Conservation (phyloP, 2,888 invertebrate genomes). For the Monopis laevigella region DNA sequence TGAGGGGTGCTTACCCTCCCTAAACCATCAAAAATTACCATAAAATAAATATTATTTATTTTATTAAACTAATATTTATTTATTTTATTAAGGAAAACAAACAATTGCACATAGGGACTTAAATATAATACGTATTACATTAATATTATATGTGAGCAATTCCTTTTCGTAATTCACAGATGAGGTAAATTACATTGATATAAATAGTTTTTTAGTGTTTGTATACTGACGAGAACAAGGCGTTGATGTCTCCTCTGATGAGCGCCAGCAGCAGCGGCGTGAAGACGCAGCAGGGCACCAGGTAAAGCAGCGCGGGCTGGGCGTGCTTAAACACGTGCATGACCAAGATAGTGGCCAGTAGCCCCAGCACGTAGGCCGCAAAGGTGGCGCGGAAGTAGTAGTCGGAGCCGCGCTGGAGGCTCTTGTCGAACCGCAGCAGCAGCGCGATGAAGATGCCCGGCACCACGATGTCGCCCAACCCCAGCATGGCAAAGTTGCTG, state of each 20-base stretch:
- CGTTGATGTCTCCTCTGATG: conserved; percentile 88
- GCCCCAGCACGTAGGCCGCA: conserved; percentile 91
- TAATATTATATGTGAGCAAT: too few species aligned
- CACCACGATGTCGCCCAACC: conserved; percentile 98
- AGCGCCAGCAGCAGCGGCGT: conserved; percentile 90
- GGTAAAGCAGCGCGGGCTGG: conserved; percentile 95
- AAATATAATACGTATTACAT: too few species aligned
- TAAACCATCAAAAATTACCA: too few species aligned
- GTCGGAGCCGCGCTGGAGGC: conserved; percentile 81
- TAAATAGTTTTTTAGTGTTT: too few species aligned
- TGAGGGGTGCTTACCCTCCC: too few species aligned
- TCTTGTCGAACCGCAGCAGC: conserved; percentile 93
- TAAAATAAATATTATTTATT: too few species aligned
- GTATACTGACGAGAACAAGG: conserved; percentile 84
- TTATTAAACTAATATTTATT: too few species aligned
- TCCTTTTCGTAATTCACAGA: too few species aligned
- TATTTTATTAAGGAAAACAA: too few species aligned
- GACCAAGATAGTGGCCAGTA: conserved; percentile 93
- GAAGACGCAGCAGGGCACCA: conserved; percentile 95
- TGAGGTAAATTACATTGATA: too few species aligned
- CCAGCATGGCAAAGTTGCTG: conserved; percentile 98
- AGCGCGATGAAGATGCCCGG: conserved; percentile 99
- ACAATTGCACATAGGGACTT: too few species aligned
- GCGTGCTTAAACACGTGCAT: conserved; percentile 99
- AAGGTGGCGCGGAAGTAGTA: conserved; percentile 91